Evolutionary conservation across 2,888 invertebrate species (phyloP), one percentile per base, ranked within the genome.

Genomic region (Germaria angustata): DNA sequence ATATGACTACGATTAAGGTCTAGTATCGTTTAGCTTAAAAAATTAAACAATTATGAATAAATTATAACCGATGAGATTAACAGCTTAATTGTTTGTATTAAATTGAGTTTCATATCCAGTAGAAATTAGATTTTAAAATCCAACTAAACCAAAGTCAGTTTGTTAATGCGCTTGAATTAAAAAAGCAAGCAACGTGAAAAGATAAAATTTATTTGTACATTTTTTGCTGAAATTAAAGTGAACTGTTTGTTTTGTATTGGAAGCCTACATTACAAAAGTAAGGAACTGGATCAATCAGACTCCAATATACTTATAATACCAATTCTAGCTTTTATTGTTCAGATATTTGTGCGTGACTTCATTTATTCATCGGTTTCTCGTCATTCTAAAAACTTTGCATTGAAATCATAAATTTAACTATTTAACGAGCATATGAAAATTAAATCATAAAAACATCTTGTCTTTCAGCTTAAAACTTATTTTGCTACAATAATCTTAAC

Each of bases 321-420:
- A 71, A 65, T 76, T 13, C 28, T 13, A 20, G 20, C 0, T 22
- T 13, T 2, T 34, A 17, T 66, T 46, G 22, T 46, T 39, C 17
- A 34, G 75, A 71, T 80, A 81, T 72, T 77, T 77, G 59, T 66
- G 65, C 69, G 32, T 71, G 71, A 72, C 20, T 49, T 49, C 7
- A 20, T 66, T 24, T 22, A 7, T 55, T 20, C 32, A 32, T 44
- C 34, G 32, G 28, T 32, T 39, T n/a, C 13, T 32, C 6, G 28
- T 34, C 28, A 2, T 41, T 68, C 20, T 17, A 9, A 6, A 6
- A 39, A 41, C 0, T 15, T 32, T 61, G 41, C 51, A 57, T 57
- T 49, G 66, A 79, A 72, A 79, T 49, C 36, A 24, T 28, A 28
- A 28, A 28, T 28, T 28, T 28, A 28, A 5, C 6, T 28, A 3